These are phyloP conservation scores for Synaphobranchus kaupii DNA, from an alignment of 2,797 vertebrate genomes.

Conservation along the genomic window DNA sequence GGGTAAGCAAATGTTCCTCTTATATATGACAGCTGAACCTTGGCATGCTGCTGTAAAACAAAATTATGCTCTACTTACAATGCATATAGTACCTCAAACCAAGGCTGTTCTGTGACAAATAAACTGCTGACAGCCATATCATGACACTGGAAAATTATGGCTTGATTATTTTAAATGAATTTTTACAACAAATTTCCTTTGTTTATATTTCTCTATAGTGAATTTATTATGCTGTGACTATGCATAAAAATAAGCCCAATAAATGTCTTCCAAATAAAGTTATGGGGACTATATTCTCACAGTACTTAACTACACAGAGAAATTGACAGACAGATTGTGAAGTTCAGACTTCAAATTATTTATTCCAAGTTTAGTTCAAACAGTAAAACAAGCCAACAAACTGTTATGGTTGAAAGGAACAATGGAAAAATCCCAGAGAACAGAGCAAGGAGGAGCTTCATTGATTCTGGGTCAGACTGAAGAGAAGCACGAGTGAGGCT, in stretches of 20 bases:
- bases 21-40: no score
- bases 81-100: no score
- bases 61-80: no score
- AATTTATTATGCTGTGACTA: background rate
- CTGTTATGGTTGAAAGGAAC: background rate
- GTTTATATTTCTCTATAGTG: background rate
- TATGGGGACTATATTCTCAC: background rate
- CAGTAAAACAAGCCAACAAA: slow-evolving; percentile 4
- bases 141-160: no score
- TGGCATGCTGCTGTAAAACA: no score
- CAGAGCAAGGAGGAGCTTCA: background rate
- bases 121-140: no score
- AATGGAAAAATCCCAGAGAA: background rate
- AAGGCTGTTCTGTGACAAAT: no score
- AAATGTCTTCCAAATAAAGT: background rate
- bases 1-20: no score
- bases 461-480: background rate
- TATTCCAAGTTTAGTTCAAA: slow-evolving; percentile 1
- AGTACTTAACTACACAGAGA: background rate
- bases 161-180: no score
- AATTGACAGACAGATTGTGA: background rate
- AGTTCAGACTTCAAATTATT: background rate
- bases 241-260: background rate
- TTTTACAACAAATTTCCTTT: no score
- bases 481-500: background rate